Evolutionary conservation across 2,797 vertebrate genomes (phyloP).

Genomic region (Siniperca undulata): DNA sequence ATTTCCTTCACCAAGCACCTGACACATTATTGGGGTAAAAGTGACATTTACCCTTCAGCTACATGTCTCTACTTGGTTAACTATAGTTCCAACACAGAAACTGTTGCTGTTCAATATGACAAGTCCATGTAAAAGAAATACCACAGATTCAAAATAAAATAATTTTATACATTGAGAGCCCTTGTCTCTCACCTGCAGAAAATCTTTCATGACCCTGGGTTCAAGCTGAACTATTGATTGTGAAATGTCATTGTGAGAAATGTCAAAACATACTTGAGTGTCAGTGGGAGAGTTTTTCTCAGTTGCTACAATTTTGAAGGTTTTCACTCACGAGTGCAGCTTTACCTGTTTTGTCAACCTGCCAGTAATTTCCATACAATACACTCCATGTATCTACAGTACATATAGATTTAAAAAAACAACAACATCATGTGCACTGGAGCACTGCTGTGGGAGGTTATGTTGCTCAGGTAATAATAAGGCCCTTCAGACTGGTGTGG

Average conservation of each 20-base stretch:
- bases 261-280: conserved; percentile 36
- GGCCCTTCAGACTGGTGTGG: conserved; percentile 1
- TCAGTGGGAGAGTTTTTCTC: conserved; percentile 3
- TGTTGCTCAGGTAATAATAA: conserved; percentile 7
- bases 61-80: conserved; percentile 56
- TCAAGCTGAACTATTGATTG: conserved; percentile 47
- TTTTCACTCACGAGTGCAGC: conserved; percentile 1
- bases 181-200: conserved; percentile 12
- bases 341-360: conserved; percentile 11
- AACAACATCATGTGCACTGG: neutral
- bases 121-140: conserved; percentile 41
- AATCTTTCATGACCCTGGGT: conserved; percentile 12
- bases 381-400: neutral
- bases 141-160: conserved; percentile 37
- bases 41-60: conserved; percentile 65
- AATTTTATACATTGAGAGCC: neutral
- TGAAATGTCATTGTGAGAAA: conserved; percentile 52
- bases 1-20: conserved; percentile 57
- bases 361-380: conserved; percentile 14
- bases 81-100: conserved; percentile 34
- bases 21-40: conserved; percentile 59
- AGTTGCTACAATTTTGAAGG: neutral
- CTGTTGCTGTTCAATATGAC: conserved; percentile 49
- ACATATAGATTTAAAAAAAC: conserved; percentile 34
- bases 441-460: conserved; percentile 1